phyloP scores from a whole-genome alignment of 2,113 vertebrate genomes.

The Talpa occidentalis region DNA sequence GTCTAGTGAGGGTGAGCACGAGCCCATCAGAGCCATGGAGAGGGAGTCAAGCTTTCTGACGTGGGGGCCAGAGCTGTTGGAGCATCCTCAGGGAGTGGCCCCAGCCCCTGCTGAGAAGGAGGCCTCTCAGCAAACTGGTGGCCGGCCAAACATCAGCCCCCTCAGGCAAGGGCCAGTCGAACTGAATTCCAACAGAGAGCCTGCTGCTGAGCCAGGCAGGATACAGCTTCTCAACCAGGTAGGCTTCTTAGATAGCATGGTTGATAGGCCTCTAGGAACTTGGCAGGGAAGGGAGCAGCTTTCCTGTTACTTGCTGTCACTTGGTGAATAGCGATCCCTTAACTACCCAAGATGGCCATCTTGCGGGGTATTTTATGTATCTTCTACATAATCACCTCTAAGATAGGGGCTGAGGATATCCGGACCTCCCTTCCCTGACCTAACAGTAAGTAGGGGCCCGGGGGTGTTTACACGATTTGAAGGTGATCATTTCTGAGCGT shows the following conservation, averaged over 20 bases:
- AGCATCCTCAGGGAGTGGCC: background rate
- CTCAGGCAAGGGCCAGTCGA: slow-evolving; percentile 14
- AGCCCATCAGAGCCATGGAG: background rate
- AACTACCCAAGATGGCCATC: background rate
- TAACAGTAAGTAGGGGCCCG: background rate
- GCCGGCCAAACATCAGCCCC: background rate
- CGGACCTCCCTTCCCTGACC: background rate
- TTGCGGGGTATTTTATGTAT: background rate
- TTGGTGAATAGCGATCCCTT: background rate
- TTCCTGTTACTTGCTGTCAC: background rate
- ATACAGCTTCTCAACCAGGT: slow-evolving; percentile 64
- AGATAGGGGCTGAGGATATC: background rate
- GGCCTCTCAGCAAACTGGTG: background rate
- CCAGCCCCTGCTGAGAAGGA: background rate
- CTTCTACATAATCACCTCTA: background rate
- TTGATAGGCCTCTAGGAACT: background rate
- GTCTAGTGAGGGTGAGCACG: slow-evolving; percentile 33
- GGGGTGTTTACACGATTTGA: background rate
- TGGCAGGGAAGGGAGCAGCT: slow-evolving; percentile 51
- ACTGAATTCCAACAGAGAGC: background rate
- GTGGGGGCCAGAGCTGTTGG: background rate
- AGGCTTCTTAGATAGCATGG: slow-evolving; percentile 42
- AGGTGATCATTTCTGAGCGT: background rate
- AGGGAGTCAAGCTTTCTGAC: background rate
- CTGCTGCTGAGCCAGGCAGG: background rate